A percentile compares a stretch with the other conserved stretches of the same genome.
phyloP scores from a whole-genome alignment of 2,797 vertebrate genomes.

The Thaleichthys pacificus region DNA sequence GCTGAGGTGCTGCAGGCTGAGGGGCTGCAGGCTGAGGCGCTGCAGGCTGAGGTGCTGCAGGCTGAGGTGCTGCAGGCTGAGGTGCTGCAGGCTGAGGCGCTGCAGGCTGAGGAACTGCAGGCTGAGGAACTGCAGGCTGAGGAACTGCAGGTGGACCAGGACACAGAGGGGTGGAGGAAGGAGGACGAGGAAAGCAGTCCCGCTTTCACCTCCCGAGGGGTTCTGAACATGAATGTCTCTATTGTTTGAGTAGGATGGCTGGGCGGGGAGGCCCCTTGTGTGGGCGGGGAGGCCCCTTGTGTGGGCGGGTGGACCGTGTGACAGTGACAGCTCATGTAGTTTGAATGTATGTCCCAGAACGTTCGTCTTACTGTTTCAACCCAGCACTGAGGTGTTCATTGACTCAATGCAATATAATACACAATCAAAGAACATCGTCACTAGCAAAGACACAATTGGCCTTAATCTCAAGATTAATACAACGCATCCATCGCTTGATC shows the following conservation, averaged over 20 bases:
- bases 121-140: too few species aligned
- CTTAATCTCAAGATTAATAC: background rate
- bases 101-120: too few species aligned
- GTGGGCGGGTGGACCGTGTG: background rate
- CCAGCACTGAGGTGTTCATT: background rate
- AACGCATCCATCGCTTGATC: background rate
- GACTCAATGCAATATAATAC: background rate
- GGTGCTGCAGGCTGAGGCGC: too few species aligned
- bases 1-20: too few species aligned
- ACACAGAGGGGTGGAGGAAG: too few species aligned
- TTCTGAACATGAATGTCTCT: conserved; percentile 46
- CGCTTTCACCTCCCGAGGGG: conserved; percentile 29
- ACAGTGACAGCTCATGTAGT: background rate
- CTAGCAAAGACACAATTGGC: background rate
- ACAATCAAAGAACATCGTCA: background rate
- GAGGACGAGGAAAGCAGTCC: too few species aligned
- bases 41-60: too few species aligned
- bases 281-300: background rate
- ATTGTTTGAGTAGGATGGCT: conserved; percentile 13
- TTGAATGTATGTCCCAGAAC: conserved; percentile 3
- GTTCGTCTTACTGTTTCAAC: background rate
- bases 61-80: too few species aligned
- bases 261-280: background rate
- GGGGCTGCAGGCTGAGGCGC: too few species aligned
- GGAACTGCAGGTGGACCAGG: too few species aligned